Evolutionary conservation across 2,797 vertebrate species (phyloP).

Genomic region (Alosa sapidissima): DNA sequence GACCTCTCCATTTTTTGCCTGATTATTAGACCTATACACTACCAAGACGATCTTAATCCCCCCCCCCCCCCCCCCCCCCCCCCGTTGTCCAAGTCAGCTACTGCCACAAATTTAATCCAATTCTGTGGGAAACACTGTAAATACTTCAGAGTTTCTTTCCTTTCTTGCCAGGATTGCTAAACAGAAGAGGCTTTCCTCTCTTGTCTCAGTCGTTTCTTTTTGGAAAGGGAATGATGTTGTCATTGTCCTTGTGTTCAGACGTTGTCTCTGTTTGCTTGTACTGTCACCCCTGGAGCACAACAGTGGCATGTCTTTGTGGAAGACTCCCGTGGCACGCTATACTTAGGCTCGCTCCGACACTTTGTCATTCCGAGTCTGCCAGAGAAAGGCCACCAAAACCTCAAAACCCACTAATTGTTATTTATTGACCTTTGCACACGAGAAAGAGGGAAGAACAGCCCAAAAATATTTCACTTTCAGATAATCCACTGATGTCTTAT

Average conservation of each 20-base stretch:
- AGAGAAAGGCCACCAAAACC: neutral
- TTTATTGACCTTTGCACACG: neutral
- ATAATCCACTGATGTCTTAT: neutral
- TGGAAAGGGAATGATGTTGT: neutral
- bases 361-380: neutral
- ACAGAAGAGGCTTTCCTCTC: neutral
- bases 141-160: neutral
- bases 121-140: no score
- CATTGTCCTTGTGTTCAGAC: neutral
- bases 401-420: neutral
- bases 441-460: neutral
- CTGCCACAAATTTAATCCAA: no score
- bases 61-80: no score
- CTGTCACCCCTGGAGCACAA: neutral
- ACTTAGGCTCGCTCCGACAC: neutral
- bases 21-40: no score
- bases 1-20: neutral
- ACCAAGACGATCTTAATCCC: no score
- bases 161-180: neutral
- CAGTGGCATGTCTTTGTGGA: neutral
- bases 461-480: conserved; percentile 3
- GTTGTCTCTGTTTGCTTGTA: neutral
- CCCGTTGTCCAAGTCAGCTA: no score
- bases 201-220: neutral
- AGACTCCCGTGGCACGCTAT: neutral